phyloP scores from a whole-genome alignment of 2,113 vertebrate genomes.

The Ptyas mucosa region DNA sequence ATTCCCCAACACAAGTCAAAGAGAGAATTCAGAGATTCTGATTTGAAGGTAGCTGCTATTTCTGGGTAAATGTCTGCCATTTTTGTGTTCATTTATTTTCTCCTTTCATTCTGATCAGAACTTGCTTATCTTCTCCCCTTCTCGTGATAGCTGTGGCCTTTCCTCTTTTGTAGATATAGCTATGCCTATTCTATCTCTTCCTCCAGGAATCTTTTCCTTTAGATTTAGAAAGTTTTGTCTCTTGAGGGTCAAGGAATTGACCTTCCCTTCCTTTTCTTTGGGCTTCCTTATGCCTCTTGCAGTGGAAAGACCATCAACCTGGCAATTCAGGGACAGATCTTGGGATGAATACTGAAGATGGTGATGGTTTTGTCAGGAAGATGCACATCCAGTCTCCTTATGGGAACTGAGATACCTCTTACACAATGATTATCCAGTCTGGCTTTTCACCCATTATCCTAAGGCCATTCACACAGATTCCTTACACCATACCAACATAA shows the following conservation, averaged over 20 bases:
- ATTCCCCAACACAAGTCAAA: not conserved
- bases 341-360: too few species aligned
- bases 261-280: not conserved
- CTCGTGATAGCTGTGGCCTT: not conserved
- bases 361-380: too few species aligned
- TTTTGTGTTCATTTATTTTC: not conserved
- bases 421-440: not conserved
- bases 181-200: not conserved
- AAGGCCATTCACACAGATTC: too few species aligned
- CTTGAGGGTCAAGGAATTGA: not conserved
- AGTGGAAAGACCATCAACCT: too few species aligned
- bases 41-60: not conserved
- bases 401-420: not conserved
- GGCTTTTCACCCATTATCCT: too few species aligned
- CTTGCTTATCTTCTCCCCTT: not conserved
- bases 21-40: not conserved
- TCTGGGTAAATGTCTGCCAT: not conserved
- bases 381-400: not conserved
- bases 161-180: not conserved
- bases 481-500: too few species aligned
- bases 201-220: not conserved
- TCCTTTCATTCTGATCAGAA: not conserved
- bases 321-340: too few species aligned
- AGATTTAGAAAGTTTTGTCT: not conserved
- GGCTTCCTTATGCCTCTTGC: not conserved